Evolutionary conservation across 2,113 vertebrate genomes (phyloP).

Genomic region (Pachypanchax playfairii): DNA sequence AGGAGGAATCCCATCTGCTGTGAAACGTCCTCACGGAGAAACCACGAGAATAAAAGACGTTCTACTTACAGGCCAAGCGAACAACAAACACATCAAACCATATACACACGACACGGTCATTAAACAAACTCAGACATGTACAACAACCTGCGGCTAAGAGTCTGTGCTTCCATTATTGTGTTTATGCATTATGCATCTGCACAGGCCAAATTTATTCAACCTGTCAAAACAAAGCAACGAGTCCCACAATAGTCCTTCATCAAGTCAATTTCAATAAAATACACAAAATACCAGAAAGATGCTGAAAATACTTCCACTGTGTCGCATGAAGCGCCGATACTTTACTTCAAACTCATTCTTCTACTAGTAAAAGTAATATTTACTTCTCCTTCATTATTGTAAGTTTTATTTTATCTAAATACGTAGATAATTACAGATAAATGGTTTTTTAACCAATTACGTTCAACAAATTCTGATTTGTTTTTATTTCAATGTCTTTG

Average conservation of each 20-base stretch:
- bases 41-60: constrained; percentile 49
- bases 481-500: too few species aligned
- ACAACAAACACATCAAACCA: constrained; percentile 1
- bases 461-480: too few species aligned
- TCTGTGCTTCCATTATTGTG: background rate
- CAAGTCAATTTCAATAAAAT: constrained; percentile 1
- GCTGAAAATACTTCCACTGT: too few species aligned
- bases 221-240: constrained; percentile 4
- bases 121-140: constrained; percentile 16
- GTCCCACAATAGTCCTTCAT: background rate
- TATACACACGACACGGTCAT: background rate
- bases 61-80: constrained; percentile 34
- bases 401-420: too few species aligned
- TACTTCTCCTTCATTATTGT: too few species aligned
- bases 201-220: background rate
- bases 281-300: background rate
- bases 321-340: too few species aligned
- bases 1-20: constrained; percentile 71
- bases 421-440: too few species aligned
- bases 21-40: constrained; percentile 14
- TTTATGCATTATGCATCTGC: constrained; percentile 13
- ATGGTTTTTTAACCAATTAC: too few species aligned
- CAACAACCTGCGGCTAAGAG: background rate
- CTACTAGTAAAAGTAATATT: too few species aligned
- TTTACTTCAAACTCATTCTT: too few species aligned